Evolutionary conservation across 2,113 vertebrate species (phyloP).

Genomic region (Carassius carassius): DNA sequence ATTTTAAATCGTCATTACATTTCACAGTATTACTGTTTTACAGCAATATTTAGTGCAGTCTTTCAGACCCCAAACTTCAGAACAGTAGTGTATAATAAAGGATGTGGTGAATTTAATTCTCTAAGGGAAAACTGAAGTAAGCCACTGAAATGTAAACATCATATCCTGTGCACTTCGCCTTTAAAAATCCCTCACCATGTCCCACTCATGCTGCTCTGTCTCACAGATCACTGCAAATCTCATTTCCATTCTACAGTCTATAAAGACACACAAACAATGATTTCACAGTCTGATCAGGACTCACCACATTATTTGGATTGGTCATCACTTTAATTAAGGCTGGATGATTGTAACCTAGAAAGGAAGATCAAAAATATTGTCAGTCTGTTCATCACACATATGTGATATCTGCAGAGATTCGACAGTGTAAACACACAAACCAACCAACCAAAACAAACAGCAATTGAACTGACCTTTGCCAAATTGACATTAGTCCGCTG

Average conservation of each 20-base stretch:
- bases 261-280: background rate
- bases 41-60: background rate
- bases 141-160: too few relatives aligned
- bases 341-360: slow-evolving; percentile 93
- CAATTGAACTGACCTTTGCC: background rate
- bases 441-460: background rate
- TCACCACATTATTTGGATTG: slow-evolving; percentile 89
- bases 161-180: background rate
- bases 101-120: background rate
- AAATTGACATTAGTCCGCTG: background rate
- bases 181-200: background rate
- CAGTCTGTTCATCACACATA: background rate
- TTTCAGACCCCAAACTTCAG: background rate
- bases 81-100: background rate
- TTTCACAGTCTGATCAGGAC: slow-evolving; percentile 49
- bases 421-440: background rate
- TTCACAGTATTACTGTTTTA: background rate
- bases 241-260: background rate
- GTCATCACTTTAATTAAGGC: slow-evolving; percentile 88
- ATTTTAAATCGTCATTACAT: background rate
- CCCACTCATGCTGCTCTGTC: background rate
- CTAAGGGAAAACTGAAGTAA: too few relatives aligned
- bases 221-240: background rate
- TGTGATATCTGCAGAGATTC: background rate
- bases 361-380: slow-evolving; percentile 31